Evolutionary conservation across 2,888 invertebrate species (phyloP).

Genomic region (Lycaena phlaeas): DNA sequence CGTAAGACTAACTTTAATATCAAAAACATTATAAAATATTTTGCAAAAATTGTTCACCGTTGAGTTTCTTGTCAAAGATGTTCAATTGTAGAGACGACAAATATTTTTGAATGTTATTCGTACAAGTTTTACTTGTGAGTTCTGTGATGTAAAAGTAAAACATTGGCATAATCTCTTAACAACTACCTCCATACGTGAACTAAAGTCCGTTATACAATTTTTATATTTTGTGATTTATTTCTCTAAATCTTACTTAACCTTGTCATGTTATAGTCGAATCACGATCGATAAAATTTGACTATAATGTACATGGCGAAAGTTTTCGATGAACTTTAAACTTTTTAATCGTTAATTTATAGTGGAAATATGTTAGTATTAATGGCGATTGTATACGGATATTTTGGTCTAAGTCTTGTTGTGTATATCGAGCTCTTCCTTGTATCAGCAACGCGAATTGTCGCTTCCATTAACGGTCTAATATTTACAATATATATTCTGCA

Average conservation of each 20-base stretch:
- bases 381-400: conserved; percentile 16
- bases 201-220: conserved; percentile 12
- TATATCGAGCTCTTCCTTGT: not conserved
- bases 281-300: too few relatives aligned
- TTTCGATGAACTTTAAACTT: too few relatives aligned
- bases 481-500: conserved; percentile 30
- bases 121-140: too few relatives aligned
- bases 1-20: too few relatives aligned
- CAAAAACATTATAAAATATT: too few relatives aligned
- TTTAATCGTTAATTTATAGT: too few relatives aligned
- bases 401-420: conserved; percentile 1
- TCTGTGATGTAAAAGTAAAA: conserved; percentile 9
- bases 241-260: conserved; percentile 8
- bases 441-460: too few relatives aligned
- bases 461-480: conserved; percentile 41
- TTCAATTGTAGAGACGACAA: too few relatives aligned
- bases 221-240: conserved; percentile 12
- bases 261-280: not conserved
- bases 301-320: not conserved
- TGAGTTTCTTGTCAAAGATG: too few relatives aligned
- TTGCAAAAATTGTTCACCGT: too few relatives aligned
- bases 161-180: conserved; percentile 6
- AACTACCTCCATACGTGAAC: conserved; percentile 12
- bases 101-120: too few relatives aligned
- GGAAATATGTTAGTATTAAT: conserved; percentile 9